phyloP scores from a whole-genome alignment of 2,113 vertebrate genomes.

The Crotalus viridis region DNA sequence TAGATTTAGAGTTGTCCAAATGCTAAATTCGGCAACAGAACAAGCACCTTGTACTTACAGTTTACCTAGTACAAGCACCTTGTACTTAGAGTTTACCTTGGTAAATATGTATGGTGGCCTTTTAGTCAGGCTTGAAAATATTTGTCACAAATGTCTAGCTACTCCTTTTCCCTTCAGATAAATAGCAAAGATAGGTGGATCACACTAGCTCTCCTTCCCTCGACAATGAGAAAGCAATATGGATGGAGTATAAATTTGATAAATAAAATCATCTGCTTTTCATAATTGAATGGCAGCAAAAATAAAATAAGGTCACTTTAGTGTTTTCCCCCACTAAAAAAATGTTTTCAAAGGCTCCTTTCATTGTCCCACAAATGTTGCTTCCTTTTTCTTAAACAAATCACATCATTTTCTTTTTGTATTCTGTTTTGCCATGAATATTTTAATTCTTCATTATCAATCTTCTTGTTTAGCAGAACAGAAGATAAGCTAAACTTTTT shows the following conservation, averaged over 20 bases:
- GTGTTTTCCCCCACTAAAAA: not conserved
- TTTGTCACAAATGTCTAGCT: not conserved
- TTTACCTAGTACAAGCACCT: not conserved
- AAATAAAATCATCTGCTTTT: not conserved
- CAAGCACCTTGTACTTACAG: not conserved
- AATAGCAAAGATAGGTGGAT: not conserved
- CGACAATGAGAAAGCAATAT: no score
- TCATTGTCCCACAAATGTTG: no score
- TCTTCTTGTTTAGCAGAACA: not conserved
- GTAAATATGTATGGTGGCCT: no score
- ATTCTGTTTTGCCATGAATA: not conserved
- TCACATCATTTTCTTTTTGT: not conserved
- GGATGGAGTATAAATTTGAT: no score
- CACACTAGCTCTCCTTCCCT: no score
- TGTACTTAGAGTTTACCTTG: not conserved
- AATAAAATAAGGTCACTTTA: not conserved
- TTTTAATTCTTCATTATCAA: not conserved
- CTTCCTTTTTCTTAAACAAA: not conserved
- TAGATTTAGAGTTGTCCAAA: not conserved
- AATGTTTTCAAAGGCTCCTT: not conserved
- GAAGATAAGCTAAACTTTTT: conserved; percentile 6
- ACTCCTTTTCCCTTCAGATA: not conserved
- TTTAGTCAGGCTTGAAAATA: not conserved
- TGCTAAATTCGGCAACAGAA: not conserved
- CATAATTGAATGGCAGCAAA: not conserved